phyloP scores from a whole-genome alignment of 2,888 invertebrate genomes.

The Antheraea assamensis region DNA sequence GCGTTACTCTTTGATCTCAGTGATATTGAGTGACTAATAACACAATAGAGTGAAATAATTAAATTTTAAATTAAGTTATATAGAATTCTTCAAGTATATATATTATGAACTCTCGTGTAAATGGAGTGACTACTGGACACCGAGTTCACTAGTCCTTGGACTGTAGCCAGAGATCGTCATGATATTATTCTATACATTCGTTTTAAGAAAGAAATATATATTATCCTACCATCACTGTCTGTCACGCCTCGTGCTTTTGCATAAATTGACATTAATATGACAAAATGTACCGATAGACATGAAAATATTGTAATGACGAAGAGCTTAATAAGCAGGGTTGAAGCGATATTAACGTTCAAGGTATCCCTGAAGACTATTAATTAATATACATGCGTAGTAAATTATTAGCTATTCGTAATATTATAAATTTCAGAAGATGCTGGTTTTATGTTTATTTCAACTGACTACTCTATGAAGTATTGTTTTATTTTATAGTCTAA shows the following conservation, averaged over 20 bases:
- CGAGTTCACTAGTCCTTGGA: slow-evolving; percentile 50
- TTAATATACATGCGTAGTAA: not conserved
- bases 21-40: not conserved
- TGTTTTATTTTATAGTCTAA: too few relatives aligned
- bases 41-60: not conserved
- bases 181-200: slow-evolving; percentile 44
- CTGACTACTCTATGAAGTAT: too few relatives aligned
- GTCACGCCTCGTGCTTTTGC: slow-evolving; percentile 35
- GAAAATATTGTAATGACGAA: slow-evolving; percentile 12
- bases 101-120: slow-evolving; percentile 16
- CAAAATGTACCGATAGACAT: slow-evolving; percentile 31
- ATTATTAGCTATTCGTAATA: too few relatives aligned
- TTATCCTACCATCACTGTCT: slow-evolving; percentile 32
- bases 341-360: not conserved
- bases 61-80: slow-evolving; percentile 1
- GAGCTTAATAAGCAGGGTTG: not conserved
- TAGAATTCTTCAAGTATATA: not conserved
- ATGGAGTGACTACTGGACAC: slow-evolving; percentile 42
- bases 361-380: not conserved
- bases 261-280: slow-evolving; percentile 51
- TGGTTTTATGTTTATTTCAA: too few relatives aligned
- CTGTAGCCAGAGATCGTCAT: slow-evolving; percentile 48
- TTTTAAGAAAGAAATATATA: slow-evolving; percentile 39
- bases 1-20: too few relatives aligned
- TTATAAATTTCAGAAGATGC: too few relatives aligned